A percentile compares a stretch with the other conserved stretches of the same genome.
Conservation (phyloP, 2,113 vertebrate species). For the Tetrao urogallus region DNA sequence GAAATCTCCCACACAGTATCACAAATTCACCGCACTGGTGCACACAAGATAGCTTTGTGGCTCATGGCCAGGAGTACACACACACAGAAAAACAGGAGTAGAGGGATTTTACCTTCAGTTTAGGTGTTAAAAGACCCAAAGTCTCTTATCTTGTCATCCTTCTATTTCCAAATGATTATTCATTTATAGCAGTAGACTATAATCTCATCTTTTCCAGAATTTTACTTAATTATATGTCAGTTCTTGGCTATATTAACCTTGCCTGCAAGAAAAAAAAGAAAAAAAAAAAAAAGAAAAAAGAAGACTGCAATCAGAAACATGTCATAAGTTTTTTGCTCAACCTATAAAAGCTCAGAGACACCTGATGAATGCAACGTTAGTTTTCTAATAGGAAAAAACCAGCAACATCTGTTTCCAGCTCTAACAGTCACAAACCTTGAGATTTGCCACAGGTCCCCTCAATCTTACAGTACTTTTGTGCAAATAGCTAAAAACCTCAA, state of each 20-base stretch:
- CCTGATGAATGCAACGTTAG: not conserved
- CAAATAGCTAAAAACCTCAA: not conserved
- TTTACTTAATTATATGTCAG: not conserved
- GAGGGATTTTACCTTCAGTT: constrained; percentile 32
- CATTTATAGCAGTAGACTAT: not conserved
- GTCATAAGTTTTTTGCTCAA: not conserved
- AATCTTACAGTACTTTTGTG: not conserved
- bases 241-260: not conserved
- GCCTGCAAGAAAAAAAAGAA: not conserved
- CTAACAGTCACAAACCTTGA: not conserved
- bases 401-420: not conserved
- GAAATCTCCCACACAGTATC: not conserved
- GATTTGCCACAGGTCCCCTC: not conserved
- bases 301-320: not conserved
- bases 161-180: not conserved
- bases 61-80: not conserved
- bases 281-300: not conserved
- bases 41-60: not conserved
- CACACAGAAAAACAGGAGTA: not conserved
- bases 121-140: not conserved
- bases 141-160: not conserved
- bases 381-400: not conserved
- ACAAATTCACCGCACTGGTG: not conserved
- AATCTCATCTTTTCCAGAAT: not conserved
- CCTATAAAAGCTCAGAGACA: not conserved